A percentile compares a stretch with the other conserved stretches of the same genome.
Evolutionary conservation across 2,888 invertebrate species (phyloP).

Genomic region (Hypolimnas misippus): DNA sequence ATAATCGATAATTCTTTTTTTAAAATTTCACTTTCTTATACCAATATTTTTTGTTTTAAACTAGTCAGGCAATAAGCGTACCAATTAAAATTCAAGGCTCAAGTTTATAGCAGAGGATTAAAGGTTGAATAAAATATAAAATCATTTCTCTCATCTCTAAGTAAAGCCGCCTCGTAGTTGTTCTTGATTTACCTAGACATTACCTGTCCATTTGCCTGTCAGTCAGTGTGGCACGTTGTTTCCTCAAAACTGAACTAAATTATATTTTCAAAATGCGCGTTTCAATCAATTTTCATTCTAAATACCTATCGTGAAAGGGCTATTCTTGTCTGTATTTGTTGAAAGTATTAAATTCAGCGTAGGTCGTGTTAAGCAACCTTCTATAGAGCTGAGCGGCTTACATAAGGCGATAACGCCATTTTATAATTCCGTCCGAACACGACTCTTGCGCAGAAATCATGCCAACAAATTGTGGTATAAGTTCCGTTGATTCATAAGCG

Average conservation of each 20-base stretch:
- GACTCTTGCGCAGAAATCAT: slow-evolving; percentile 38
- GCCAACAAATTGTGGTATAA: slow-evolving; percentile 50
- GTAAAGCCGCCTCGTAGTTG: not conserved
- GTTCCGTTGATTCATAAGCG: slow-evolving; percentile 48
- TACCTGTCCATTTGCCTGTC: slow-evolving; percentile 27
- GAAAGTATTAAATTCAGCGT: slow-evolving; percentile 30
- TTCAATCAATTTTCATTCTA: slow-evolving; percentile 14
- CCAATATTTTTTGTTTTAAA: not conserved
- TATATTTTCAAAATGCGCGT: slow-evolving; percentile 11
- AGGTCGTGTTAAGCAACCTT: slow-evolving; percentile 30
- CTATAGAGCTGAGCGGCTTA: slow-evolving; percentile 42
- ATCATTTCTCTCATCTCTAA: slow-evolving; percentile 1
- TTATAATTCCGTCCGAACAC: slow-evolving; percentile 59
- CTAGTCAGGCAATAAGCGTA: no score
- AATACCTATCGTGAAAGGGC: slow-evolving; percentile 5
- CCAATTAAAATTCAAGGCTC: no score
- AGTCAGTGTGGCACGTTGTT: slow-evolving; percentile 22
- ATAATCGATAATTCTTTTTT: no score
- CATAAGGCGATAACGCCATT: slow-evolving; percentile 52
- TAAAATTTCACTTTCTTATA: no score
- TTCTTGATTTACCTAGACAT: slow-evolving; percentile 25
- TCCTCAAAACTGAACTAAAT: slow-evolving; percentile 28
- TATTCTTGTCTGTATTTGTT: slow-evolving; percentile 10
- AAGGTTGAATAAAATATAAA: not conserved
- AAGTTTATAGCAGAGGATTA: not conserved